These are phyloP conservation scores for Digitonthophagus gazella DNA, from an alignment of 2,888 invertebrate genomes.

Conservation along the genomic window DNA sequence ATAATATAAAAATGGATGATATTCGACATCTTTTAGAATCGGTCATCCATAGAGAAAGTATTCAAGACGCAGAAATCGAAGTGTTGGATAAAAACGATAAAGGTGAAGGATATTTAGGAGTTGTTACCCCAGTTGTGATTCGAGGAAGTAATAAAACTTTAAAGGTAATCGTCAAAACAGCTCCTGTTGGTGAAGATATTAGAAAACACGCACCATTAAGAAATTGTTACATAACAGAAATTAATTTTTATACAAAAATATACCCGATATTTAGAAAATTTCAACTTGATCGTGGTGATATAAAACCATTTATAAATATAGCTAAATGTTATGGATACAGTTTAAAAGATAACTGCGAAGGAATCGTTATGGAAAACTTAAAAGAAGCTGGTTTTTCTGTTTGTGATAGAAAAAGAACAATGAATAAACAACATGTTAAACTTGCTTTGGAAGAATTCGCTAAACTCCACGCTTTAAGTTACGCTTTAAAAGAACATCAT, in stretches of 20 bases:
- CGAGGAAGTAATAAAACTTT: constrained; percentile 18
- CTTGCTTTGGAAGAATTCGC: constrained; percentile 40
- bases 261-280: constrained; percentile 16
- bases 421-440: constrained; percentile 39
- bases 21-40: neutral
- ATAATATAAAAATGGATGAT: constrained; percentile 3
- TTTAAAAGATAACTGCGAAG: constrained; percentile 27
- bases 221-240: constrained; percentile 9
- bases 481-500: constrained; percentile 38
- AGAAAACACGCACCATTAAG: constrained; percentile 18
- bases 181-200: constrained; percentile 17
- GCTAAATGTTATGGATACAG: constrained; percentile 29
- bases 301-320: constrained; percentile 17
- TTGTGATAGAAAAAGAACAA: constrained; percentile 36
- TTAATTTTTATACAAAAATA: constrained; percentile 19
- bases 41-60: constrained; percentile 5
- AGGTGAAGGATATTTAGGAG: constrained; percentile 15
- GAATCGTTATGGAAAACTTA: constrained; percentile 39
- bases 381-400: constrained; percentile 35
- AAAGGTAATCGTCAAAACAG: constrained; percentile 17
- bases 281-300: constrained; percentile 12
- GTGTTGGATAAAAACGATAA: constrained; percentile 11
- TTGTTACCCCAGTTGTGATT: constrained; percentile 1
- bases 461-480: constrained; percentile 41
- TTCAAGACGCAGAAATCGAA: constrained; percentile 8